A percentile compares a stretch with the other conserved stretches of the same genome.
Conservation (phyloP, 2,113 vertebrate genomes). For the Cyrtonyx montezumae region DNA sequence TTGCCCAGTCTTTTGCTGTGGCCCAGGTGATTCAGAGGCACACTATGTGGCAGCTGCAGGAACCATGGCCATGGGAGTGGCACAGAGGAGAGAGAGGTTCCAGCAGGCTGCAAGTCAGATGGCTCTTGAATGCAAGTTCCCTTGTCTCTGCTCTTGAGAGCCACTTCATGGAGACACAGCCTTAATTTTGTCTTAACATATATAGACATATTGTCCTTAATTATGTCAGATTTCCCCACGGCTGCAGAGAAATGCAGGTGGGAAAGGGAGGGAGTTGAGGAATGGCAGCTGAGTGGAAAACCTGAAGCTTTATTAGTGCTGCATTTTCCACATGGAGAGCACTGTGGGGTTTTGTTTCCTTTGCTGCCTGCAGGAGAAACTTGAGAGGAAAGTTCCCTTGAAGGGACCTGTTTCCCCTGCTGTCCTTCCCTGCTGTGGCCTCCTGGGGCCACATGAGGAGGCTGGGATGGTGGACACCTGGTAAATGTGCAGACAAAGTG, state of each 20-base stretch:
- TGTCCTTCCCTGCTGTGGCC: neutral
- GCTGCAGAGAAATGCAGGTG: neutral
- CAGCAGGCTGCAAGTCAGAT: neutral
- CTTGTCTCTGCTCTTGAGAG: neutral
- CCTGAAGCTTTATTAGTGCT: neutral
- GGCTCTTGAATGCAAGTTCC: neutral
- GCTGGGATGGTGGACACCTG: neutral
- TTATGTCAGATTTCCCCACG: neutral
- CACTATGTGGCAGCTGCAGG: neutral
- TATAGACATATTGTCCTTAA: no score
- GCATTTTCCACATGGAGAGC: neutral
- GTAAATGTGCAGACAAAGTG: neutral
- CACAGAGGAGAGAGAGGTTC: neutral
- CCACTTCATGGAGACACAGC: neutral
- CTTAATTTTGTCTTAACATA: neutral
- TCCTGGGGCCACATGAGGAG: neutral
- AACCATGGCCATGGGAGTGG: neutral
- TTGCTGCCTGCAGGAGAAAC: neutral
- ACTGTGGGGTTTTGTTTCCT: rapidly evolving
- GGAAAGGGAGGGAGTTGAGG: neutral
- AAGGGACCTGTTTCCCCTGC: neutral
- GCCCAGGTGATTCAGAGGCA: neutral
- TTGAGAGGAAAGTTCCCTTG: neutral
- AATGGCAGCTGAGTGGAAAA: neutral
- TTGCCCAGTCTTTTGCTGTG: neutral